Evolutionary conservation across 2,113 vertebrate genomes (phyloP).

Genomic region (Dendropsophus ebraccatus): DNA sequence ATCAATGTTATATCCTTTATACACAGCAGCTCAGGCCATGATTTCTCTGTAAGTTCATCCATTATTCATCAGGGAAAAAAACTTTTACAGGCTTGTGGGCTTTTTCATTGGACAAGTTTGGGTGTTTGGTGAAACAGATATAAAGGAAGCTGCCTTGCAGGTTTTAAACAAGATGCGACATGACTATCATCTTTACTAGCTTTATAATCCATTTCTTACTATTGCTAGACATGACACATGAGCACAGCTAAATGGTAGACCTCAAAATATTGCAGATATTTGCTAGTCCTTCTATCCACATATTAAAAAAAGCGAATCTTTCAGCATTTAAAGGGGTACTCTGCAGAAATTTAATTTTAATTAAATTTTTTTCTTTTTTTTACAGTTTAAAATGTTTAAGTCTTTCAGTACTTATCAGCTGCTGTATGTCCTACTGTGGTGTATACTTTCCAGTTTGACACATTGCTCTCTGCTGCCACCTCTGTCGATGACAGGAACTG

Average conservation of each 20-base stretch:
- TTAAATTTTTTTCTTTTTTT: too few species aligned
- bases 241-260: background rate
- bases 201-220: background rate
- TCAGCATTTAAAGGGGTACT: too few species aligned
- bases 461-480: too few species aligned
- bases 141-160: conserved; percentile 10
- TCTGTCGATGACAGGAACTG: too few species aligned
- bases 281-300: too few species aligned
- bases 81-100: background rate
- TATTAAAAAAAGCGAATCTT: too few species aligned
- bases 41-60: background rate
- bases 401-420: too few species aligned
- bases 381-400: too few species aligned
- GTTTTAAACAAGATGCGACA: background rate
- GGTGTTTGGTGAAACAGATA: background rate
- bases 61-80: background rate
- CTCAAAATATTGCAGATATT: background rate
- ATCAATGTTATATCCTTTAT: background rate
- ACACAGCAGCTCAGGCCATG: background rate
- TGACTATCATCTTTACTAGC: background rate
- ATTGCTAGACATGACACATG: background rate
- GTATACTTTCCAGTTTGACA: too few species aligned
- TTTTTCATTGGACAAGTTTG: background rate
- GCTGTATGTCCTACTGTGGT: too few species aligned
- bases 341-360: too few species aligned